Base-by-base conservation (phyloP, 2,888 invertebrate genomes). In the Hydroisotoma schaefferi region DNA sequence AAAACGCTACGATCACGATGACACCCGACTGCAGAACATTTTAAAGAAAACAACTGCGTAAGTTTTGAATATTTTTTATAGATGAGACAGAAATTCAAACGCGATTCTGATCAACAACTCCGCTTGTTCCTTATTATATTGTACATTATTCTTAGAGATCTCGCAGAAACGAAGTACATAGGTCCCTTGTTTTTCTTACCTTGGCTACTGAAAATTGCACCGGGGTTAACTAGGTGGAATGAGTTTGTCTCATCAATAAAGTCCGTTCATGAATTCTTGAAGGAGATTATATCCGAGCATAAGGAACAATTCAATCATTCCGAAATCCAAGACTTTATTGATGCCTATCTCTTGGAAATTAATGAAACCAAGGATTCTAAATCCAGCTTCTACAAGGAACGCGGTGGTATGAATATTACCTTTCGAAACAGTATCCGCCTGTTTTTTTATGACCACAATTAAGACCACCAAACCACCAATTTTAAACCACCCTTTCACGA, bases 141-240 rank as follows among this genome's bases (percentile, higher is more conserved):
- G n/a, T n/a, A n/a, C n/a, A n/a, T 37, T 33, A 25, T 20, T 25
- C 3, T 40, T 33, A 72, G 72, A n/a, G 72, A 72, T 43, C 55
- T 72, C 8, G 61, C 69, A 3, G 72, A 72, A 43, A 72, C 72
- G 0, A 69, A 70, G 28, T 72, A 72, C 59, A 70, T 69, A 22
- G 72, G 72, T 0, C 72, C 72, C 1, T 20, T 72, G 2, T 55
- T 70, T 10, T 72, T 72, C 44, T 61, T 72, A 3, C 72, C 72
- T 10, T 72, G 72, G 72, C 47, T 72, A 20, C 59, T 67, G 20
- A 60, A 63, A 29, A 33, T 68, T 15, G 66, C 67, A 23, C 72
- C 72, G 18, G 43, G 61, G 33, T 28, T 70, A 22, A 72, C 72
- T 5, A 55, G 72, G 27, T 72, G 72, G 72, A 69, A 67, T 38